phyloP scores from a whole-genome alignment of 2,113 vertebrate genomes.

The Myrmecobius fasciatus region DNA sequence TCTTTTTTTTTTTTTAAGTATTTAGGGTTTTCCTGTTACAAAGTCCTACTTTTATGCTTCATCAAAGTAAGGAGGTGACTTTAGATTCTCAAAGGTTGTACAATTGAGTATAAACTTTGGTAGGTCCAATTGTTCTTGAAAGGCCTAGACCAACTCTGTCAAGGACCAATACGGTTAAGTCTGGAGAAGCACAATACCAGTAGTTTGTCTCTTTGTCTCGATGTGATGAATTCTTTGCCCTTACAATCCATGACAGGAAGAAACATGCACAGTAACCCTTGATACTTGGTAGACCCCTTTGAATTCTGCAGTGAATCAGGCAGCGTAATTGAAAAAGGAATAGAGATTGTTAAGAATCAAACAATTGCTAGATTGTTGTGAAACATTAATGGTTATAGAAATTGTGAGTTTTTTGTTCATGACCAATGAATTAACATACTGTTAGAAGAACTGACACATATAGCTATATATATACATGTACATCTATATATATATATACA shows the following conservation, averaged over 20 bases:
- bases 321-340: background rate
- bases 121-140: background rate
- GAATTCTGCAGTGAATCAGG: background rate
- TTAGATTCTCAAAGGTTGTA: background rate
- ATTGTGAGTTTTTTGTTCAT: background rate
- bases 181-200: background rate
- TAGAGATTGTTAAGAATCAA: background rate
- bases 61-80: background rate
- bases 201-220: background rate
- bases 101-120: background rate
- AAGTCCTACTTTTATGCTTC: background rate
- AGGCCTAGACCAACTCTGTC: background rate
- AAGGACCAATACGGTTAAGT: background rate
- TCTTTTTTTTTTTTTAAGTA: background rate
- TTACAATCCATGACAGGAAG: background rate
- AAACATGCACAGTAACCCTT: background rate
- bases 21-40: background rate
- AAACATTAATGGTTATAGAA: background rate
- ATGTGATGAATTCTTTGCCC: background rate
- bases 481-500: too few relatives aligned
- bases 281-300: background rate
- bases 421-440: background rate
- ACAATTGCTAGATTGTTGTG: background rate
- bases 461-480: too few relatives aligned
- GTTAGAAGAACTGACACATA: background rate